Conservation (phyloP, 2,797 vertebrate genomes). For the Lates japonicus region DNA sequence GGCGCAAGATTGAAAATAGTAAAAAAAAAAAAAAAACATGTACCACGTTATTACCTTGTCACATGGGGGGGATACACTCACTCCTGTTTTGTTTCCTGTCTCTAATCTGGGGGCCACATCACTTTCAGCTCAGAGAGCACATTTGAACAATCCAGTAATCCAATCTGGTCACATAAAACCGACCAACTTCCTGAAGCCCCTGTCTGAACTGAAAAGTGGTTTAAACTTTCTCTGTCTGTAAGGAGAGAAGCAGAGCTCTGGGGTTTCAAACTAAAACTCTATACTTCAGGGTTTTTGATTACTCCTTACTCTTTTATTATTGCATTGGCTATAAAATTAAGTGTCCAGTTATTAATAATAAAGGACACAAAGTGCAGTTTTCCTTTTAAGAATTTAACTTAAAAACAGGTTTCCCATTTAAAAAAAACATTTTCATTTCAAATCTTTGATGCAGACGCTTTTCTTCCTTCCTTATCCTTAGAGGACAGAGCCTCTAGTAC, state of each 20-base stretch:
- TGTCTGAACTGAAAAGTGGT: constrained; percentile 16
- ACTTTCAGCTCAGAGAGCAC: constrained; percentile 31
- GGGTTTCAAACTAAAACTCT: neutral
- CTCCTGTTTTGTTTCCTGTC: constrained; percentile 43
- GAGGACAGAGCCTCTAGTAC: neutral
- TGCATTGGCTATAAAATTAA: neutral
- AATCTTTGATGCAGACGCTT: neutral
- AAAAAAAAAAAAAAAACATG: constrained; percentile 30
- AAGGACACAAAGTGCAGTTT: neutral
- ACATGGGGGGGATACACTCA: constrained; percentile 47
- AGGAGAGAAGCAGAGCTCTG: constrained; percentile 4
- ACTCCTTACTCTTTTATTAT: neutral
- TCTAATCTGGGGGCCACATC: constrained; percentile 54
- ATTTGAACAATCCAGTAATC: constrained; percentile 52
- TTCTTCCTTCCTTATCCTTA: too few relatives aligned
- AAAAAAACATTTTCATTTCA: neutral
- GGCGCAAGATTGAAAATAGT: constrained; percentile 30
- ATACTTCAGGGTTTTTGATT: neutral
- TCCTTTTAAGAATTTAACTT: neutral
- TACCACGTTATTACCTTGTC: constrained; percentile 53
- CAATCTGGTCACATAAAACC: constrained; percentile 38
- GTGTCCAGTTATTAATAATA: constrained; percentile 1
- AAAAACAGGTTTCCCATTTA: neutral
- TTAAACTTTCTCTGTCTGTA: constrained; percentile 4
- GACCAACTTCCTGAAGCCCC: constrained; percentile 24